Evolutionary conservation across 2,113 vertebrate genomes (phyloP), one percentile per base, ranked within the genome.

Genomic region (Protomyctophum bolini): DNA sequence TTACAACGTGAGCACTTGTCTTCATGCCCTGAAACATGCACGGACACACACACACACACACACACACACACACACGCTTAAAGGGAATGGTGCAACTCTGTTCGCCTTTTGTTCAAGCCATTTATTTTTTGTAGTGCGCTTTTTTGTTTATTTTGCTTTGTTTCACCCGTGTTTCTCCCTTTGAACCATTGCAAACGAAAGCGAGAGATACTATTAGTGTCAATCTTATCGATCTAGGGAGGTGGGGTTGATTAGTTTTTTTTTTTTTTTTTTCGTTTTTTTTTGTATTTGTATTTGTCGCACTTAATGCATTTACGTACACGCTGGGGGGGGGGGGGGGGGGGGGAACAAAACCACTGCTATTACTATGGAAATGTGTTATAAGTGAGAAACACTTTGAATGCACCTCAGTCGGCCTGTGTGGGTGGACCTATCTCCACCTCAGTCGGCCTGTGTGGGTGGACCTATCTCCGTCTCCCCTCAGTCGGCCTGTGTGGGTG

Each of bases 81-180:
- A 89, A 89, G 87, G 87, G 88, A 89, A 87, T 82, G 87, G 89
- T 89, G 88, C 90, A 89, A 87, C 87, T 85, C 80, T 86, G 72
- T 87, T 82, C 81, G 82, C 87, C 81, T 88, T n/a, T n/a, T 85
- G 83, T 90, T 87, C 80, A 91, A 90, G 88, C 88, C 86, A 91
- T 90, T 91, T 88, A 77, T 87, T 88, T 88, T n/a, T 88, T 87
- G 63, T 86, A 82, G 76, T 75, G 41, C 68, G n/a, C n/a, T 74
- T 82, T 74, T 79, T 63, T 51, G 72, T 47, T 70, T 70, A 6
- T 41, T 61, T 75, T 79, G 76, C 55, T 83, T 76, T n/a, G n/a
- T n/a, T n/a, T n/a, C n/a, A n/a, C n/a, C n/a, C n/a, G n/a, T n/a
- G n/a, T n/a, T n/a, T n/a, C n/a, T n/a, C n/a, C n/a, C n/a, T 61